Conservation (phyloP, 2,113 vertebrate genomes). For the Neofelis nebulosa region DNA sequence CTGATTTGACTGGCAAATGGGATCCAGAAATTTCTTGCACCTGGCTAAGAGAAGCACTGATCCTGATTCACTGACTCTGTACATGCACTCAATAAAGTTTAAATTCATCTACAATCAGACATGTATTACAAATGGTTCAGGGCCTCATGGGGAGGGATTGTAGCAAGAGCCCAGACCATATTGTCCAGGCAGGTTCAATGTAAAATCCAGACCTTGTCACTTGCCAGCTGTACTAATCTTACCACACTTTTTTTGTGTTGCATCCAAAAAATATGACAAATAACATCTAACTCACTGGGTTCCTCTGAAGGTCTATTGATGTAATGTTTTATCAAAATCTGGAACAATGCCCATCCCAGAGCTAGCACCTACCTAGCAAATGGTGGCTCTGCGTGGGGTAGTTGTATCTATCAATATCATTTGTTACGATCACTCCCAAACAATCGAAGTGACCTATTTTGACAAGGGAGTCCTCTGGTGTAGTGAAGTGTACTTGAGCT, state of each 20-base stretch:
- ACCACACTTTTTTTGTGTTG: not conserved
- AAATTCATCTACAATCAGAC: not conserved
- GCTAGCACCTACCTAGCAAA: not conserved
- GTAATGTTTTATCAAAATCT: not conserved
- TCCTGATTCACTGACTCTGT: not conserved
- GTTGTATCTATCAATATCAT: not conserved
- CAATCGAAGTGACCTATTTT: not conserved
- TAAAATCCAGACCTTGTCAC: not conserved
- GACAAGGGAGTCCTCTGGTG: not conserved
- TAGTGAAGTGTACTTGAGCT: not conserved
- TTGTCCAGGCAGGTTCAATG: not conserved
- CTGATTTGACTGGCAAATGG: not conserved
- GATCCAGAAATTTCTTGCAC: not conserved
- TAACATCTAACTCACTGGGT: not conserved
- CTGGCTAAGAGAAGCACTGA: not conserved
- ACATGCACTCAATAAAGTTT: not conserved
- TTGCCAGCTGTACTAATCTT: not conserved
- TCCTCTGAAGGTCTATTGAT: not conserved
- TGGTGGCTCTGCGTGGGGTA: not conserved
- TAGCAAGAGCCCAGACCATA: not conserved
- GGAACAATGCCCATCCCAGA: not conserved
- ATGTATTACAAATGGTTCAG: not conserved
- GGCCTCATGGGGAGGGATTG: not conserved
- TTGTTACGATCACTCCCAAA: not conserved
- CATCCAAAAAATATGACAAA: not conserved